A percentile compares a stretch with the other conserved stretches of the same genome.
These are phyloP conservation scores for Paguma larvata DNA, from an alignment of 2,797 vertebrate species.

Conservation along the genomic window DNA sequence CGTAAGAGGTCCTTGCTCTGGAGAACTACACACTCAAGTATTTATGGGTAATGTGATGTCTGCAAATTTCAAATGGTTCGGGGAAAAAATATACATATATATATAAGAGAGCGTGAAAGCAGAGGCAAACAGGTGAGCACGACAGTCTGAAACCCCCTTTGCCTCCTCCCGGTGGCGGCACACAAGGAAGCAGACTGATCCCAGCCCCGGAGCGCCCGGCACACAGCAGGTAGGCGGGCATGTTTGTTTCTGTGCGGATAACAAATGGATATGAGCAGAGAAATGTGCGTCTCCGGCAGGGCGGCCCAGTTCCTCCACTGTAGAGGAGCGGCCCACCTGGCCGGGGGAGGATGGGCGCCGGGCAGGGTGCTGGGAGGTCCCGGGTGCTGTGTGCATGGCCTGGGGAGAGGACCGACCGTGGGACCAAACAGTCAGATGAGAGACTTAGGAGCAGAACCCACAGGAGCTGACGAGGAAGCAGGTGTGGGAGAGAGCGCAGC, in stretches of 20 bases:
- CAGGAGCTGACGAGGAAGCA: not conserved
- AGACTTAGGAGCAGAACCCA: not conserved
- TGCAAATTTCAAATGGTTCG: not conserved
- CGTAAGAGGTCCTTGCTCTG: not conserved
- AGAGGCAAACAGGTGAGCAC: not conserved
- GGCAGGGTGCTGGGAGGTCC: not conserved
- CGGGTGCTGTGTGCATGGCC: not conserved
- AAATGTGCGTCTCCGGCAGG: not conserved
- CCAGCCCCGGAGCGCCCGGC: not conserved
- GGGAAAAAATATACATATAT: accelerated
- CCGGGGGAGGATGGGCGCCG: not conserved
- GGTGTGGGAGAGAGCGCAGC: not conserved
- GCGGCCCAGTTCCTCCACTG: not conserved
- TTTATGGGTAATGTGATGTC: not conserved
- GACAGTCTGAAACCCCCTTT: not conserved
- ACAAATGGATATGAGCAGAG: not conserved
- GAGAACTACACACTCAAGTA: not conserved
- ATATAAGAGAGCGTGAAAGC: too few relatives aligned
- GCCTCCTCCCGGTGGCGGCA: not conserved
- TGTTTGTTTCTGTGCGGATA: not conserved
- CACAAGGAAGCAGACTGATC: not conserved
- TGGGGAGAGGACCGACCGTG: not conserved
- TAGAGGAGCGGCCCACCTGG: not conserved
- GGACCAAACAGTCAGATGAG: not conserved
- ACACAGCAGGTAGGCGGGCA: not conserved